A percentile compares a stretch with the other conserved stretches of the same genome.
Conservation (phyloP, 2,888 invertebrate genomes). For the Schizaphis graminum region DNA sequence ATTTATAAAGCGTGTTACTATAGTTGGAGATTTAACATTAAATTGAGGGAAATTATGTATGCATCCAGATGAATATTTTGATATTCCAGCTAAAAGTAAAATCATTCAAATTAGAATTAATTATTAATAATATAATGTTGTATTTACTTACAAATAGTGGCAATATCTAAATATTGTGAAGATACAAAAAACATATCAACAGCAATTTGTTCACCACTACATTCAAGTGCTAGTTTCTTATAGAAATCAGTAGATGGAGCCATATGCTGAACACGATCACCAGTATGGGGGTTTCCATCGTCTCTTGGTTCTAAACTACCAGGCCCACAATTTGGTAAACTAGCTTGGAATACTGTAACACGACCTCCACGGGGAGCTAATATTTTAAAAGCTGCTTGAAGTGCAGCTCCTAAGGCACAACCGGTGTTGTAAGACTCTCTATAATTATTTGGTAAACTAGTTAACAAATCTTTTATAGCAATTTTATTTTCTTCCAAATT, state of each 20-base stretch:
- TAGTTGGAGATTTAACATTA: conserved; percentile 78
- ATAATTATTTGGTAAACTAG: conserved; percentile 84
- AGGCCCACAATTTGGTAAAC: conserved; percentile 88
- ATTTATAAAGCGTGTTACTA: conserved; percentile 82
- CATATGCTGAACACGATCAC: conserved; percentile 86
- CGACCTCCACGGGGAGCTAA: conserved; percentile 94
- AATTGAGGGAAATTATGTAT: conserved; percentile 94
- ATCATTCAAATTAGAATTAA: conserved; percentile 47
- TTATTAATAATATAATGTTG: conserved; percentile 21
- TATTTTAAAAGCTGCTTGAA: conserved; percentile 92
- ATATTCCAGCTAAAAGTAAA: conserved; percentile 81
- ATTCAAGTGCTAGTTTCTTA: conserved; percentile 95
- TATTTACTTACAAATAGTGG: conserved; percentile 84
- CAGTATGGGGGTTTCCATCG: conserved; percentile 86
- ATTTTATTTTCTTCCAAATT: conserved; percentile 90
- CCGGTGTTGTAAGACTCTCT: conserved; percentile 79
- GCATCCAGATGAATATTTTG: conserved; percentile 94
- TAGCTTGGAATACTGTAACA: conserved; percentile 93
- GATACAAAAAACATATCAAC: conserved; percentile 96
- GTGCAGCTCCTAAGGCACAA: conserved; percentile 91
- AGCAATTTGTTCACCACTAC: conserved; percentile 95
- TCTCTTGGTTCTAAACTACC: conserved; percentile 89
- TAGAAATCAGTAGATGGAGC: conserved; percentile 98
- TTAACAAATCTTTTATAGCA: conserved; percentile 80
- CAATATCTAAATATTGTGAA: conserved; percentile 93